A percentile compares a stretch with the other conserved stretches of the same genome.
phyloP scores from a whole-genome alignment of 2,797 vertebrate species.

The Triplophysa yarkandensis region DNA sequence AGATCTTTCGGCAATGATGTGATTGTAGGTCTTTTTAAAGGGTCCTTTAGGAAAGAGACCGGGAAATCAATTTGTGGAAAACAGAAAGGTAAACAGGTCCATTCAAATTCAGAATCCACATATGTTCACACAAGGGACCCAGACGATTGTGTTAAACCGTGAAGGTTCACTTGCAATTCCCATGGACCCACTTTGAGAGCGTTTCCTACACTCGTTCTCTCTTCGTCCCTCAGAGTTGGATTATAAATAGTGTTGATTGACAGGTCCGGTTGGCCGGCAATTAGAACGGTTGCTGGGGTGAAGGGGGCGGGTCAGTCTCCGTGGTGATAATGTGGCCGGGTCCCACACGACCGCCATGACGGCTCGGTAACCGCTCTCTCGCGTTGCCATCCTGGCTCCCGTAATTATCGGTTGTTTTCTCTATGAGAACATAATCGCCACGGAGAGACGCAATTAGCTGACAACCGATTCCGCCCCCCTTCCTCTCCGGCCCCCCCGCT shows the following conservation, averaged over 20 bases:
- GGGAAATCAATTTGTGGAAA: conserved; percentile 37
- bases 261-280: conserved; percentile 58
- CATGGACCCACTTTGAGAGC: conserved; percentile 5
- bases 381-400: conserved; percentile 56
- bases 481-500: conserved; percentile 22
- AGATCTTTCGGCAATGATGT: not conserved
- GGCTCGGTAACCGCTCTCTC: conserved; percentile 51
- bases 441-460: conserved; percentile 76
- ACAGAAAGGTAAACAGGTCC: conserved; percentile 19
- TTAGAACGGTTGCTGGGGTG: conserved; percentile 57
- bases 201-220: conserved; percentile 12
- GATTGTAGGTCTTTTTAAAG: not conserved
- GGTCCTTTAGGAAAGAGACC: conserved; percentile 16
- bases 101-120: conserved; percentile 1
- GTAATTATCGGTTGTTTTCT: conserved; percentile 78
- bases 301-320: conserved; percentile 58
- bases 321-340: conserved; percentile 58
- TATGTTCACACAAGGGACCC: conserved; percentile 5
- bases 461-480: conserved; percentile 51
- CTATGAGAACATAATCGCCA: conserved; percentile 79
- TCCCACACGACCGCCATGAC: conserved; percentile 56
- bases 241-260: conserved; percentile 61
- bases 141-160: conserved; percentile 13
- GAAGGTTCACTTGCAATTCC: conserved; percentile 6
- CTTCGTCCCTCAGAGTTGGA: conserved; percentile 45